Evolutionary conservation across 2,888 invertebrate species (phyloP).

Genomic region (Tanypteryx hageni): DNA sequence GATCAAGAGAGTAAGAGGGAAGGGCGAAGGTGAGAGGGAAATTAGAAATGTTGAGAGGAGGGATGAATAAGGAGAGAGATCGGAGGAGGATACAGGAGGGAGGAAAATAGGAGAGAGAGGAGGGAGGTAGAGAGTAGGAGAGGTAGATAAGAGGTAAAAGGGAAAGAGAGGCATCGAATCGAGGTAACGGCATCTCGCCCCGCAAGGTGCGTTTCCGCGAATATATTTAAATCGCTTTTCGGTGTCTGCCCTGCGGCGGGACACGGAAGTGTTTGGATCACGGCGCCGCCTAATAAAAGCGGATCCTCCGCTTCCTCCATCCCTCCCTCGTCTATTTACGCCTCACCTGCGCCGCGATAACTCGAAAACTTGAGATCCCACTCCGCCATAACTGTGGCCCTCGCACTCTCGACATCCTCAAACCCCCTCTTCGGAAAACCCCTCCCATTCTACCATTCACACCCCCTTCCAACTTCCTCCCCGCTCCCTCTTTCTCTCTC

Average conservation of each 20-base stretch:
- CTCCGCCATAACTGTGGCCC: slow-evolving; percentile 32
- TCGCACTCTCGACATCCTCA: neutral
- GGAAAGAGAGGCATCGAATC: neutral
- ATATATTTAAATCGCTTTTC: slow-evolving; percentile 56
- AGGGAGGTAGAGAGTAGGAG: neutral
- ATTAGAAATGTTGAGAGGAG: too few species aligned
- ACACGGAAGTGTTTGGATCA: slow-evolving; percentile 40
- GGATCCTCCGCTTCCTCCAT: neutral
- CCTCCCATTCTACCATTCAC: neutral
- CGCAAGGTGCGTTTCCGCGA: slow-evolving; percentile 4
- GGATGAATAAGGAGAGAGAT: neutral
- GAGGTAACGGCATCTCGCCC: neutral
- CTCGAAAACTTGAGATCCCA: slow-evolving; percentile 43
- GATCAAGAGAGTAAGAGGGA: neutral
- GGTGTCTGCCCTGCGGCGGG: slow-evolving; percentile 51
- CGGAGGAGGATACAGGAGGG: neutral
- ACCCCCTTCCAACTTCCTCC: neutral
- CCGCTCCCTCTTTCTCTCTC: neutral
- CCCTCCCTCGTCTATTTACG: slow-evolving; percentile 14
- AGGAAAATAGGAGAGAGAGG: neutral
- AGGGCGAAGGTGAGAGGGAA: neutral
- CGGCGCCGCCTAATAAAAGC: slow-evolving; percentile 38
- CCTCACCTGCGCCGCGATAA: slow-evolving; percentile 46
- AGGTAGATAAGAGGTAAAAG: neutral
- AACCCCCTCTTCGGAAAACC: neutral